A percentile compares a stretch with the other conserved stretches of the same genome.
Evolutionary conservation across 2,888 invertebrate genomes (phyloP).

Genomic region (Drosophila paramelanica): DNA sequence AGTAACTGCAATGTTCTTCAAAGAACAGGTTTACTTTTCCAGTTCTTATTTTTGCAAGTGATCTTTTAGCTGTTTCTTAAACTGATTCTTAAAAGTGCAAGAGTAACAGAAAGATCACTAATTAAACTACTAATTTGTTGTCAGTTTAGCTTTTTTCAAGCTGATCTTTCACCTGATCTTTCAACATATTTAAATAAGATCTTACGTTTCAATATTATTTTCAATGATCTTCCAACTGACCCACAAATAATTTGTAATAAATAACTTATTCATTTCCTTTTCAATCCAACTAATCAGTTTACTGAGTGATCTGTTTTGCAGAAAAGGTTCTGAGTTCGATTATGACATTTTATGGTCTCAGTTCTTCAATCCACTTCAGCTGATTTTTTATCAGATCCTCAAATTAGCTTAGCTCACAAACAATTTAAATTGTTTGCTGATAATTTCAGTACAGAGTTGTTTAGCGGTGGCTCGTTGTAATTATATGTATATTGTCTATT

Average conservation of each 20-base stretch:
- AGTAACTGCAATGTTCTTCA: not conserved
- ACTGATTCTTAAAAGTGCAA: too few relatives aligned
- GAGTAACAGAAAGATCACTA: too few relatives aligned
- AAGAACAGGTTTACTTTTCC: too few relatives aligned
- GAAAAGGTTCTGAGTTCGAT: not conserved
- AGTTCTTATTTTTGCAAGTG: too few relatives aligned
- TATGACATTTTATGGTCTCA: not conserved
- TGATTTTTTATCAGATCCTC: not conserved
- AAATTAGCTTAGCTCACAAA: conserved; percentile 3
- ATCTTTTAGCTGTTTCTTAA: not conserved
- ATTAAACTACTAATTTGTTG: too few relatives aligned
- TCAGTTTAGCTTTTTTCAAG: too few relatives aligned
- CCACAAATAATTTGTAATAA: not conserved
- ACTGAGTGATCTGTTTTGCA: not conserved
- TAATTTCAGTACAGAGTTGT: conserved; percentile 3
- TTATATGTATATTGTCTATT: conserved; percentile 14
- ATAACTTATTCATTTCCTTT: not conserved
- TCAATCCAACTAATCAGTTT: not conserved
- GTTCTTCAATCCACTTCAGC: not conserved
- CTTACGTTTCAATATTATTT: not conserved
- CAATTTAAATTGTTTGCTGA: conserved; percentile 13
- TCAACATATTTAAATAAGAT: not conserved
- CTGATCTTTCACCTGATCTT: not conserved
- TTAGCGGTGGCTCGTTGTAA: conserved; percentile 1
- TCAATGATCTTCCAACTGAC: not conserved